Conservation (phyloP, 2,888 invertebrate species). For the Drymonia ruficornis region DNA sequence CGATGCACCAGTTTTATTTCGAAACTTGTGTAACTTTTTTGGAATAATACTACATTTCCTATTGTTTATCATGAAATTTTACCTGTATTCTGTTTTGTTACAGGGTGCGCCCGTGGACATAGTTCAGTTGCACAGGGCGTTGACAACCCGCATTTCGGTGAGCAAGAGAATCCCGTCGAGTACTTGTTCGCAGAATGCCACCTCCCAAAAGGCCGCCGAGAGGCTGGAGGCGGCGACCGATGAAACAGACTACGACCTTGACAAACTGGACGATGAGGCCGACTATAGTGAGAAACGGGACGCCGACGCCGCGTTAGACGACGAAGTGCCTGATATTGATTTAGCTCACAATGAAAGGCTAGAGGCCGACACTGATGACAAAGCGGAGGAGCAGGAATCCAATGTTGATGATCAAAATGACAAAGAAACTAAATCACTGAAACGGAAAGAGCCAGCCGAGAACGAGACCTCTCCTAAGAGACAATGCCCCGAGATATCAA, state of each 20-base stretch:
- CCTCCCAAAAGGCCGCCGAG: slow-evolving; percentile 66
- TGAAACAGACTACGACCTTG: slow-evolving; percentile 52
- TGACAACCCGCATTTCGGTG: slow-evolving; percentile 62
- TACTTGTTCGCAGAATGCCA: slow-evolving; percentile 46
- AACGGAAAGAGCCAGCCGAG: slow-evolving; percentile 66
- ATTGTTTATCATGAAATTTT: neutral
- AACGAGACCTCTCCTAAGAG: slow-evolving; percentile 73
- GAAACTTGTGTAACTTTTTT: too few species aligned
- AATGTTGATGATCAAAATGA: slow-evolving; percentile 51
- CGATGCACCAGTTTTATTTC: too few species aligned
- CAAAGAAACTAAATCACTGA: slow-evolving; percentile 59
- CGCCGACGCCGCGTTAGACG: slow-evolving; percentile 40
- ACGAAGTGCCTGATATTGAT: slow-evolving; percentile 31
- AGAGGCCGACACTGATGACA: slow-evolving; percentile 42
- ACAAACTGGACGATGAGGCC: slow-evolving; percentile 49
- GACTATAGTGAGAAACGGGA: slow-evolving; percentile 36
- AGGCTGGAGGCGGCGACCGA: slow-evolving; percentile 63
- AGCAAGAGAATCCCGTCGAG: slow-evolving; percentile 47
- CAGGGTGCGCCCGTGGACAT: slow-evolving; percentile 76
- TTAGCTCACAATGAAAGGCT: slow-evolving; percentile 47
- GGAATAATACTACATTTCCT: neutral
- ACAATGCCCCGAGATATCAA: slow-evolving; percentile 70
- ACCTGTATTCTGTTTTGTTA: slow-evolving; percentile 21
- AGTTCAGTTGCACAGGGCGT: slow-evolving; percentile 63
- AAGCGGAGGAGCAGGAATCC: slow-evolving; percentile 58